Evolutionary conservation across 2,797 vertebrate genomes (phyloP), one percentile per base, ranked within the genome.

Genomic region (Acanthurus lineatus): DNA sequence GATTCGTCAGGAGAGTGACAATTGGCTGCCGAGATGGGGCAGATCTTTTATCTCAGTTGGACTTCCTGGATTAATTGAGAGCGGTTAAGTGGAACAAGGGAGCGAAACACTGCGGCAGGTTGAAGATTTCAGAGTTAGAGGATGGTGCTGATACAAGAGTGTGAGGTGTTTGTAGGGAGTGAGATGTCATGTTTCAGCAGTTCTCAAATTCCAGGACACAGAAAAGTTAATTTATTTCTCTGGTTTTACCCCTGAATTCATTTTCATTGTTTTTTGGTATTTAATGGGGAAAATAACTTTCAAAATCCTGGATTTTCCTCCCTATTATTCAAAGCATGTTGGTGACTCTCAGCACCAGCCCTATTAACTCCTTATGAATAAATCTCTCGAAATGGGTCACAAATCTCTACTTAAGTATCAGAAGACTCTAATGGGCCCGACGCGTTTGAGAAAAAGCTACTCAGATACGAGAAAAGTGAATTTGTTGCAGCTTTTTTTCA

Each of bases 61-160:
- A 91, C 91, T 91, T 93, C 91, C 89, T 92, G 88, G 76, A 90
- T 91, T 92, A 91, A 93, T 92, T 92, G 90, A 83, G 85, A 84
- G 17, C 47, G 77, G 88, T 91, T 86, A 81, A 79, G 79, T 79
- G 81, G 82, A 89, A 87, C 79, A 64, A 52, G n/a, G 32, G 69
- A 85, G 85, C 2, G 65, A 83, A 64, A 77, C 73, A 8, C 44
- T 68, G 52, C 6, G 15, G 17, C 45, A 45, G 74, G 72, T n/a
- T 32, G 73, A 71, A 54, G 69, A 76, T 47, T 51, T 32, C 51
- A 49, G 76, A 69, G 74, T 69, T 25, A 9, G 57, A 65, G 48
- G 77, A 77, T 65, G 77, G 61, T 44, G 71, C 76, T 74, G 84
- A 77, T 54, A 57, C 59, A 42, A 19, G 64, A 64, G n/a, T 5